These are phyloP conservation scores for Rhincodon typus DNA, from an alignment of 2,797 vertebrate species.

Conservation along the genomic window DNA sequence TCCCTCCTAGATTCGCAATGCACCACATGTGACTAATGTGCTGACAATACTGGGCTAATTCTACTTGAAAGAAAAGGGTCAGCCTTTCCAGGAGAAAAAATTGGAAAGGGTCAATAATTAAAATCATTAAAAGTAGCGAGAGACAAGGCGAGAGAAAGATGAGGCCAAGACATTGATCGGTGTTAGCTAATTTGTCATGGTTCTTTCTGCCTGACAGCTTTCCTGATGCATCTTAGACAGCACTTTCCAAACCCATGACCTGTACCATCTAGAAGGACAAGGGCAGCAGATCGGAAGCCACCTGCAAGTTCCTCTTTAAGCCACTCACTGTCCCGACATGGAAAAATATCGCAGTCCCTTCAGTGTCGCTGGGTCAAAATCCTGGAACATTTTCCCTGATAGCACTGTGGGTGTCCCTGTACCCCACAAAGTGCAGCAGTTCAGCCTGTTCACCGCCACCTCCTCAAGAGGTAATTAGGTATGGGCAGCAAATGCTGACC, in stretches of 20 bases:
- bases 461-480: background rate
- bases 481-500: background rate
- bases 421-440: background rate
- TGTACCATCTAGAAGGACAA: background rate
- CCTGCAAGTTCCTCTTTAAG: background rate
- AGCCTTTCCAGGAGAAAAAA: background rate
- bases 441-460: background rate
- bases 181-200: background rate
- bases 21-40: background rate
- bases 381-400: background rate
- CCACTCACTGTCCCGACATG: background rate
- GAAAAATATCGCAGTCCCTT: background rate
- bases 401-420: background rate
- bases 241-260: background rate
- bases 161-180: background rate
- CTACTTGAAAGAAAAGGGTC: background rate
- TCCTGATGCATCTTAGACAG: background rate
- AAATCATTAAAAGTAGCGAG: background rate
- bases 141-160: conserved; percentile 11
- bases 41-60: background rate
- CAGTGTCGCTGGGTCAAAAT: background rate
- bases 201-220: background rate
- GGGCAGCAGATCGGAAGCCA: background rate
- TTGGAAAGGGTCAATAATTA: background rate
- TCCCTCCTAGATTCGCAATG: background rate